Percentiles rank a stretch among this genome's conserved stretches.
phyloP scores from a whole-genome alignment of 2,797 vertebrate genomes.

The Propithecus deckenii region DNA sequence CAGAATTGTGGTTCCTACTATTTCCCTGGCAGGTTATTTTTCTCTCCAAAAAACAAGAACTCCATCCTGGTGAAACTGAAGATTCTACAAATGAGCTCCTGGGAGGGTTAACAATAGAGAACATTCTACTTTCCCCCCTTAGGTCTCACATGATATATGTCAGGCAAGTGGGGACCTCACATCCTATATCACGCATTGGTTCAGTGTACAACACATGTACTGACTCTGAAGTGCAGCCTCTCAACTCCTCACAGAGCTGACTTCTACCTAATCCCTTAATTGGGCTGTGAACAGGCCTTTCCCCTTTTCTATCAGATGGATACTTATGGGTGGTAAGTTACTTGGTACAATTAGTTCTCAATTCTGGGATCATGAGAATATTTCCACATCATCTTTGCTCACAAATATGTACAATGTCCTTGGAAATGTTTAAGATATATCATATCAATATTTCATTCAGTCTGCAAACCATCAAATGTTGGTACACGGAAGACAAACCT shows the following conservation, averaged over 20 bases:
- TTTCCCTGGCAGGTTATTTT: background rate
- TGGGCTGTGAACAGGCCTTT: too few relatives aligned
- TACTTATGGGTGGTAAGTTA: background rate
- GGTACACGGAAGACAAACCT: background rate
- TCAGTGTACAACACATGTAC: background rate
- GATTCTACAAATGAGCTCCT: too few relatives aligned
- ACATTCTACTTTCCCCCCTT: background rate
- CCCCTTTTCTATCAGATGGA: background rate
- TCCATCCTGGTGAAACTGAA: background rate
- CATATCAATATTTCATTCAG: background rate
- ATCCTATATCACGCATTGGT: accelerated
- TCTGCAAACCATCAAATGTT: background rate
- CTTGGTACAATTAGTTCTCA: background rate
- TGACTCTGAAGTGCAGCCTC: background rate
- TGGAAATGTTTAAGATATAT: background rate
- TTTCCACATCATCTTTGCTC: background rate
- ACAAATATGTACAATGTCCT: background rate
- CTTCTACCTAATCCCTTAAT: background rate
- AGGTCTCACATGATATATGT: background rate
- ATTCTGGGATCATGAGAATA: background rate
- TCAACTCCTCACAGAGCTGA: too few relatives aligned
- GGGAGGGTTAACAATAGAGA: background rate
- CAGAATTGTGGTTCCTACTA: too few relatives aligned
- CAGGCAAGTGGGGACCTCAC: background rate
- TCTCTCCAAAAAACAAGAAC: too few relatives aligned